These are phyloP conservation scores for Oryzias sinensis DNA, from an alignment of 2,797 vertebrate species.

Conservation along the genomic window DNA sequence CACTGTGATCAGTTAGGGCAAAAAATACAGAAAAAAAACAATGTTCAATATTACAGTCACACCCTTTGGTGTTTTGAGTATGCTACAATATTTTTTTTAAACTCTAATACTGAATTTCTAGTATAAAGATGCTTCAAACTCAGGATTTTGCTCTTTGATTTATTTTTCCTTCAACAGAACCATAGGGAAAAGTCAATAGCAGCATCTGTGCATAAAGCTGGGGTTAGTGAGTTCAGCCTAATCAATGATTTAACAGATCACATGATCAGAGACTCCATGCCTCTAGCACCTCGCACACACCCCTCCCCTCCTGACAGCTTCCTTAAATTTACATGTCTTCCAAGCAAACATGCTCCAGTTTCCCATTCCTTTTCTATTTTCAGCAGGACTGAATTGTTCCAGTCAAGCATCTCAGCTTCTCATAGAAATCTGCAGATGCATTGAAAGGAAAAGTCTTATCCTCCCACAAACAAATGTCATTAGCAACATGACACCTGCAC, in stretches of 20 bases:
- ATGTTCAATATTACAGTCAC: constrained; percentile 12
- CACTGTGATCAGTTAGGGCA: background rate
- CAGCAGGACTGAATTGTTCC: constrained; percentile 64
- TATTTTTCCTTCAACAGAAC: background rate
- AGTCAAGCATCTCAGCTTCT: constrained; percentile 39
- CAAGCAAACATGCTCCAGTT: constrained; percentile 12
- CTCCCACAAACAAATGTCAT: background rate
- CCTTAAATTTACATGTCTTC: constrained; percentile 33
- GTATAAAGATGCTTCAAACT: background rate
- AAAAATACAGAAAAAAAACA: constrained; percentile 1
- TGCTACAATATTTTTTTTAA: background rate
- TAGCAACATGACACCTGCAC: too few relatives aligned
- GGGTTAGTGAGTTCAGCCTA: constrained; percentile 40
- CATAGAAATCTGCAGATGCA: constrained; percentile 10
- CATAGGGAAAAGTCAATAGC: constrained; percentile 28
- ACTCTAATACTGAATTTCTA: background rate
- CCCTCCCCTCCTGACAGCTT: background rate
- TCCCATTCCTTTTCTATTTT: constrained; percentile 61
- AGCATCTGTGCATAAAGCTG: constrained; percentile 11
- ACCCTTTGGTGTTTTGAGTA: background rate
- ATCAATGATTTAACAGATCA: constrained; percentile 63
- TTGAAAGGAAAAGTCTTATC: background rate
- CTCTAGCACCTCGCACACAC: constrained; percentile 8
- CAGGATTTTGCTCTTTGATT: background rate
- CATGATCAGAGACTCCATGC: constrained; percentile 29